A percentile compares a stretch with the other conserved stretches of the same genome.
Conservation (phyloP, 2,797 vertebrate species). For the Clarias laeviceps region DNA sequence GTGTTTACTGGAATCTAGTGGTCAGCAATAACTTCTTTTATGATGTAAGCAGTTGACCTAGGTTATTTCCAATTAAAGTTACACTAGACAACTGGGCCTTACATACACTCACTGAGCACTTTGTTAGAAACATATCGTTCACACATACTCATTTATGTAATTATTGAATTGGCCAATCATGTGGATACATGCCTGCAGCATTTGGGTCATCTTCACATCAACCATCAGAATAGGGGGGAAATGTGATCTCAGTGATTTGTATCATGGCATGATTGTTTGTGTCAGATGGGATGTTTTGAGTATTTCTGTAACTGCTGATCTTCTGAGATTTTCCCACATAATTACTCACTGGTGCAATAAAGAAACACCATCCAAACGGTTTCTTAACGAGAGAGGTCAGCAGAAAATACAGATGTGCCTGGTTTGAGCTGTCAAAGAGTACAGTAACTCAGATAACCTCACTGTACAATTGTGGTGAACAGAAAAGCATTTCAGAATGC, state of each 20-base stretch:
- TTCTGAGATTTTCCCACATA: neutral
- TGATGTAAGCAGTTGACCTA: neutral
- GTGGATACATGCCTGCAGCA: neutral
- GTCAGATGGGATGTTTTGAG: neutral
- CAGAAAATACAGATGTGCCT: neutral
- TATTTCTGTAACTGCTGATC: neutral
- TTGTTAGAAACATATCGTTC: neutral
- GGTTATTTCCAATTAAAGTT: conserved; percentile 18
- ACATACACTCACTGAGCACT: neutral
- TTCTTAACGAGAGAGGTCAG: neutral
- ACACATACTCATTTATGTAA: neutral
- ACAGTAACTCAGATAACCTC: neutral
- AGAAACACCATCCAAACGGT: neutral
- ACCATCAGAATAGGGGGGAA: neutral
- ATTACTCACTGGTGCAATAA: conserved; percentile 2
- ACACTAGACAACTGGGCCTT: neutral
- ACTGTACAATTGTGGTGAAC: neutral
- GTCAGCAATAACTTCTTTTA: conserved; percentile 20
- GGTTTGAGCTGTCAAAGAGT: neutral
- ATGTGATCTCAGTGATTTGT: neutral
- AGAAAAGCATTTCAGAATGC: neutral
- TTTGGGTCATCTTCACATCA: neutral
- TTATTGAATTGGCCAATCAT: neutral
- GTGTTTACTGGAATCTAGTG: conserved; percentile 16
- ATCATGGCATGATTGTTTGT: neutral